Evolutionary conservation across 2,797 vertebrate genomes (phyloP), one percentile per base, ranked within the genome.

Genomic region (Gymnothorax reevesii): DNA sequence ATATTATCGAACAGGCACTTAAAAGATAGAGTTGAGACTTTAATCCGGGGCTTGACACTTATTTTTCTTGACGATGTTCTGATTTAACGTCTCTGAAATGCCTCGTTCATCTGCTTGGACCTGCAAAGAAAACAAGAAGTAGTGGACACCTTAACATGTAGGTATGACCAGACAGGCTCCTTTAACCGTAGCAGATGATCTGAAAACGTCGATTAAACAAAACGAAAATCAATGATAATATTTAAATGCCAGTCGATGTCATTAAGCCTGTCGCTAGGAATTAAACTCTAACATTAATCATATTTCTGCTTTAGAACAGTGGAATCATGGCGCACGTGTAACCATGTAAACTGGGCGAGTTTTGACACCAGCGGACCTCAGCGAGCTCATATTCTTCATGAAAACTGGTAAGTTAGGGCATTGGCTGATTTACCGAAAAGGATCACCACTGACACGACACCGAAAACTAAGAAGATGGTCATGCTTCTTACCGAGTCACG

Each of bases 11-110:
- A 57, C 25, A 66, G 27, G 25, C 64, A n/a, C 25, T 69, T 8
- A 42, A 60, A 83, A 69, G 60, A 25, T 54, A 25, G 20, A 2
- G 66, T 6, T 12, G 54, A 54, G 57, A 82, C 75, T 69, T 89
- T 87, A 87, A 86, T 89, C 88, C 12, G 87, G 87, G 54, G 62
- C 59, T 79, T 86, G 86, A 69, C 75, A 83, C 71, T 84, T 71
- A 52, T 80, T 86, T 22, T 80, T 66, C 49, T 6, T 55, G 57
- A 57, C 33, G 55, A 5, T 49, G 55, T 85, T 57, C 82, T 59
- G 83, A 55, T 42, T 86, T 57, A 33, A 25, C 66, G 84, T 88
- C 82, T 69, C 88, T 57, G 57, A 22, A 87, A 17, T 69, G 17
- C 13, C 22, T 49, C 59, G 82, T 10, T 17, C 25, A 13, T 22